Conservation (phyloP, 1,140 invertebrate genomes). For the Dinothrombium tinctorium region DNA sequence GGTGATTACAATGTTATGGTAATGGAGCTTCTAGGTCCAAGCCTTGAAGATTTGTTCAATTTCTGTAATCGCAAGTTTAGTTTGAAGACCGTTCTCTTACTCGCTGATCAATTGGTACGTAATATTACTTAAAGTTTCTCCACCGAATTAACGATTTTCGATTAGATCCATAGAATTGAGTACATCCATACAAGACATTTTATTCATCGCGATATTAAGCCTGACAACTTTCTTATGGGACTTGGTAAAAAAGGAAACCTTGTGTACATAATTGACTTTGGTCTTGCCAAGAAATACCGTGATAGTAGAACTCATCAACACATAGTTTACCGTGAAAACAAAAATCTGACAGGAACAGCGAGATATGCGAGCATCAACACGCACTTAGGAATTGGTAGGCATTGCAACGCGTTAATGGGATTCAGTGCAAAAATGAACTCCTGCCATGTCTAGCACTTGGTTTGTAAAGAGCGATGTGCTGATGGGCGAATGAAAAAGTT, state of each 20-base stretch:
- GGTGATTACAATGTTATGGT: conserved; percentile 99
- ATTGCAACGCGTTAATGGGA: too few relatives aligned
- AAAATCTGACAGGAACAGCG: conserved; percentile 89
- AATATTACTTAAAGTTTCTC: too few relatives aligned
- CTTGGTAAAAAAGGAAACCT: conserved; percentile 67
- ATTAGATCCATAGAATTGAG: conserved; percentile 50
- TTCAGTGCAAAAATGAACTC: too few relatives aligned
- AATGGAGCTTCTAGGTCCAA: conserved; percentile 93
- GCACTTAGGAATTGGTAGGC: conserved; percentile 55
- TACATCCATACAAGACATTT: conserved; percentile 93
- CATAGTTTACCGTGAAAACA: conserved; percentile 84
- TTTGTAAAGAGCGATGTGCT: too few relatives aligned
- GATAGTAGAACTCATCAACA: conserved; percentile 63
- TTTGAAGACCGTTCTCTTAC: conserved; percentile 83
- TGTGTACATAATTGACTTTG: conserved; percentile 93
- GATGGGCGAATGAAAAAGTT: too few relatives aligned
- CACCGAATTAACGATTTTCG: too few relatives aligned
- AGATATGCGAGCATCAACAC: conserved; percentile 93
- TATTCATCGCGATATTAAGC: conserved; percentile 95
- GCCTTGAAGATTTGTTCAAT: conserved; percentile 93
- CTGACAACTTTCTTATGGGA: conserved; percentile 98
- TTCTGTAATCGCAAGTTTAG: conserved; percentile 91
- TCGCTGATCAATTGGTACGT: conserved; percentile 76
- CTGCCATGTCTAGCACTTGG: too few relatives aligned
- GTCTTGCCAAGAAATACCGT: conserved; percentile 82